Percentiles rank a stretch among this genome's conserved stretches.
Conservation (phyloP, 2,888 invertebrate species). For the Eupeodes luniger region DNA sequence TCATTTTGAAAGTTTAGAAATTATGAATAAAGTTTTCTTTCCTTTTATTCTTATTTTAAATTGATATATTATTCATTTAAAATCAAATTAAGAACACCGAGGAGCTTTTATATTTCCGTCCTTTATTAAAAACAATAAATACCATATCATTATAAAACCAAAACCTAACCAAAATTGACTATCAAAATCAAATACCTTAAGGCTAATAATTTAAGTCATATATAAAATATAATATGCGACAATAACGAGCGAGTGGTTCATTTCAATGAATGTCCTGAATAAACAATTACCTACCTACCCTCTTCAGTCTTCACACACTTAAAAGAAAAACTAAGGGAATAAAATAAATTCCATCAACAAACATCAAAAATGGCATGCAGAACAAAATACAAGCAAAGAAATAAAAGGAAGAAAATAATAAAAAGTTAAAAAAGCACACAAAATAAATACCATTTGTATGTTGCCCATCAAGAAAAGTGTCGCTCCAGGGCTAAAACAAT, state of each 20-base stretch:
- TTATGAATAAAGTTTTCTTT: no score
- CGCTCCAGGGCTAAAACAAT: slow-evolving; percentile 19
- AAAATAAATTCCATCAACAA: slow-evolving; percentile 20
- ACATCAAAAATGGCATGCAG: slow-evolving; percentile 21
- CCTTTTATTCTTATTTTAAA: no score
- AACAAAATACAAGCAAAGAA: no score
- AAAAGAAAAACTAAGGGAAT: background rate
- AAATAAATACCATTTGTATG: slow-evolving; percentile 4
- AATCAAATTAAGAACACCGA: no score
- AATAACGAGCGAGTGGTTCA: background rate
- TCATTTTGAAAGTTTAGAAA: no score
- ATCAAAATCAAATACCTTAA: background rate
- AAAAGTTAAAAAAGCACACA: slow-evolving; percentile 10
- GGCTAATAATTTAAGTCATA: background rate
- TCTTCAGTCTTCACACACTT: background rate
- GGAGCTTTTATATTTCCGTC: no score
- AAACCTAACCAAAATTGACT: background rate
- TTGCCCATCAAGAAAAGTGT: background rate
- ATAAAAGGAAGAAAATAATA: background rate
- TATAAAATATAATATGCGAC: background rate
- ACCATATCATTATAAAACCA: background rate
- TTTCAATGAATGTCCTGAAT: slow-evolving; percentile 35
- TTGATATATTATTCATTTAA: no score
- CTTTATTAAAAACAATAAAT: background rate
- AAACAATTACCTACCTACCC: slow-evolving; percentile 9